These are phyloP conservation scores for Leuciscus waleckii DNA, from an alignment of 2,797 vertebrate genomes.

Conservation along the genomic window DNA sequence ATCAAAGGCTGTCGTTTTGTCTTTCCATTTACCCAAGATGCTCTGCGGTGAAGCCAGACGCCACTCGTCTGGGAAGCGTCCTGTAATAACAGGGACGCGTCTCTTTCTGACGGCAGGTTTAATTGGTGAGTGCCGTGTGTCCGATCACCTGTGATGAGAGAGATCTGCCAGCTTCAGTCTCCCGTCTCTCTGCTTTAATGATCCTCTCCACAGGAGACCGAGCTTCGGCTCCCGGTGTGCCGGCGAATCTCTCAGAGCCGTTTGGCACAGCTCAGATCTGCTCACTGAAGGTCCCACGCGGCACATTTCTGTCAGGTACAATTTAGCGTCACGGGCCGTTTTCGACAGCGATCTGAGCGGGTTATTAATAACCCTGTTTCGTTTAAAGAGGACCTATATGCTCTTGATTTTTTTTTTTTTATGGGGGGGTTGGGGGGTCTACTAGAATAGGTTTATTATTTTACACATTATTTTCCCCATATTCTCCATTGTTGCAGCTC, in stretches of 20 bases:
- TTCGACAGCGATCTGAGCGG: background rate
- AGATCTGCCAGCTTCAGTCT: constrained; percentile 25
- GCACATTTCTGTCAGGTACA: constrained; percentile 7
- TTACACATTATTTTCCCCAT: background rate
- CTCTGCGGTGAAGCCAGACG: constrained; percentile 1
- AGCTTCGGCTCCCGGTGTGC: background rate
- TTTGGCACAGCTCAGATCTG: background rate
- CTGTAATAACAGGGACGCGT: constrained; percentile 29
- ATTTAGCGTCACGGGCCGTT: background rate
- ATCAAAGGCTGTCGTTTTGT: constrained; percentile 27
- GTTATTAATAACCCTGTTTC: background rate
- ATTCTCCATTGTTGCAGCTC: background rate
- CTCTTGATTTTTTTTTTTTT: background rate
- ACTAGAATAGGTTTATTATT: background rate
- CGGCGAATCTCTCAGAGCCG: background rate
- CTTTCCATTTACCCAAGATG: constrained; percentile 33
- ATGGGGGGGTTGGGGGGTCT: too few species aligned
- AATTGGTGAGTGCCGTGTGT: constrained; percentile 51
- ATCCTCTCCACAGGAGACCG: constrained; percentile 36
- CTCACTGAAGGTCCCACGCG: background rate
- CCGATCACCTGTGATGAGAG: constrained; percentile 45
- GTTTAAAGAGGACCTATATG: background rate
- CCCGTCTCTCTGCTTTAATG: constrained; percentile 37
- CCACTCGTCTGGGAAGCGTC: background rate
- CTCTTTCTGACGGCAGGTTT: constrained; percentile 43